Percentiles rank a stretch among this genome's conserved stretches.
These are phyloP conservation scores for Ochotona curzoniae DNA, from an alignment of 2,113 vertebrate species.

Conservation along the genomic window DNA sequence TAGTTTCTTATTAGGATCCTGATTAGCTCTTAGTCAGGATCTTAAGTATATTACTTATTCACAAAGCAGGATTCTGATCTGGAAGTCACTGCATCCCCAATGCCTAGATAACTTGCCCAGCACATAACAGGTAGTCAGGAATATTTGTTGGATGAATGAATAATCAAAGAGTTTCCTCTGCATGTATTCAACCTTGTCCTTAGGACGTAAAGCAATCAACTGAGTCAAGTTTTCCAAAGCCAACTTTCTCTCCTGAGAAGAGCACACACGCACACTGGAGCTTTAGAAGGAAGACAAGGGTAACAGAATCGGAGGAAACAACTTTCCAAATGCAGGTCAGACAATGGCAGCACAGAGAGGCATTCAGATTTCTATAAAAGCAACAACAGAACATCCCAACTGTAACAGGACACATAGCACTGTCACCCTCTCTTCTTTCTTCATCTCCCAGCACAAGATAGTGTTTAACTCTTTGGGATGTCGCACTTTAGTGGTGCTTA, in stretches of 20 bases:
- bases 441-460: neutral
- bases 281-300: neutral
- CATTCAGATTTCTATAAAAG: neutral
- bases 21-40: neutral
- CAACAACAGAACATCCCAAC: neutral
- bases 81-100: neutral
- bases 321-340: neutral
- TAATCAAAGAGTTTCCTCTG: neutral
- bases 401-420: too few relatives aligned
- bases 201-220: neutral
- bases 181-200: neutral
- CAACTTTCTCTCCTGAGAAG: neutral
- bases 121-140: neutral
- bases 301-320: neutral
- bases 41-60: neutral
- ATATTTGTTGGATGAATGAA: constrained; percentile 7
- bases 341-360: neutral
- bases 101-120: neutral
- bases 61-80: constrained; percentile 14
- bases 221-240: constrained; percentile 16
- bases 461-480: neutral
- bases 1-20: neutral
- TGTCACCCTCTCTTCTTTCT: neutral
- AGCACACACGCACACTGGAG: too few relatives aligned
- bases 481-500: neutral